phyloP scores from a whole-genome alignment of 2,797 vertebrate genomes.

The Craterocephalus amniculus region DNA sequence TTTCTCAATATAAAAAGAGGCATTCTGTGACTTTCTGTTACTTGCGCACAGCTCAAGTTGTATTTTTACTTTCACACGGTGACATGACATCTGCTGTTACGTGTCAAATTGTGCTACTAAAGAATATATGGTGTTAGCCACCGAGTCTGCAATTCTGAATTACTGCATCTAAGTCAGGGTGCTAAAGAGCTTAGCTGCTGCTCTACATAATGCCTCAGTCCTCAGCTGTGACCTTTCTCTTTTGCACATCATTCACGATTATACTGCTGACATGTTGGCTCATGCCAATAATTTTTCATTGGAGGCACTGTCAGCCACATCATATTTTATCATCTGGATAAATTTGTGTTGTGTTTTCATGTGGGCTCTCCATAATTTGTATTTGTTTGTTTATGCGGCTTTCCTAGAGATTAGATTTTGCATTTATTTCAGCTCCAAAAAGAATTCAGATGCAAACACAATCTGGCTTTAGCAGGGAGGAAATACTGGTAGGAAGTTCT shows the following conservation, averaged over 20 bases:
- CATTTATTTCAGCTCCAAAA: slow-evolving; percentile 59
- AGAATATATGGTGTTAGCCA: slow-evolving; percentile 40
- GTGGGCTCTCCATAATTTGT: slow-evolving; percentile 70
- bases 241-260: slow-evolving; percentile 74
- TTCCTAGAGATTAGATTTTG: slow-evolving; percentile 66
- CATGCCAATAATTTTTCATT: slow-evolving; percentile 81
- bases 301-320: slow-evolving; percentile 75
- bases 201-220: slow-evolving; percentile 71
- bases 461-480: slow-evolving; percentile 42
- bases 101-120: slow-evolving; percentile 30
- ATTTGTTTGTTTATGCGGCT: slow-evolving; percentile 68
- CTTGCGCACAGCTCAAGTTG: slow-evolving; percentile 19
- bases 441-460: slow-evolving; percentile 61
- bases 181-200: slow-evolving; percentile 76
- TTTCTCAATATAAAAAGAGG: slow-evolving; percentile 45
- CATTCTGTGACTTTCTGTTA: slow-evolving; percentile 30
- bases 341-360: slow-evolving; percentile 75
- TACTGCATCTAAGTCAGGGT: slow-evolving; percentile 63
- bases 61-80: slow-evolving; percentile 33
- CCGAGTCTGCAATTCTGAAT: slow-evolving; percentile 59
- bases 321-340: slow-evolving; percentile 80
- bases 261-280: slow-evolving; percentile 80
- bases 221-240: slow-evolving; percentile 79
- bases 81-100: slow-evolving; percentile 34
- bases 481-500: slow-evolving; percentile 25